Evolutionary conservation across 2,888 invertebrate species (phyloP).

Genomic region (Liopterus haemorrhoidalis): DNA sequence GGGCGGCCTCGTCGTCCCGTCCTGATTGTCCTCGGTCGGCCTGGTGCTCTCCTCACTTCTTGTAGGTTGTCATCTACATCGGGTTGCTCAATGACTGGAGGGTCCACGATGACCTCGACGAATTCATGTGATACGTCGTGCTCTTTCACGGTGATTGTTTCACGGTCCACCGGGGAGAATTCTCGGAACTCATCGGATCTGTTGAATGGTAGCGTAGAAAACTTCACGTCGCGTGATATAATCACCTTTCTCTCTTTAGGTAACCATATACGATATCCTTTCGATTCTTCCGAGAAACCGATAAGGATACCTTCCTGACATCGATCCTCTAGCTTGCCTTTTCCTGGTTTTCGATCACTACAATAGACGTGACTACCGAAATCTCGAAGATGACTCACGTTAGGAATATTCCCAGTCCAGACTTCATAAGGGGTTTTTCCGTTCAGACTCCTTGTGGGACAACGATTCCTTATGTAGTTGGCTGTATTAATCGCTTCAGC

Average conservation of each 20-base stretch:
- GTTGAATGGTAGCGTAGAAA: too few relatives aligned
- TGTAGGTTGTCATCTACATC: not conserved
- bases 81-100: not conserved
- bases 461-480: constrained; percentile 34
- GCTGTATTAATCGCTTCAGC: constrained; percentile 36
- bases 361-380: constrained; percentile 34
- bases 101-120: constrained; percentile 4
- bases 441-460: constrained; percentile 25
- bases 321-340: constrained; percentile 5
- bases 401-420: constrained; percentile 30
- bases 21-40: constrained; percentile 3
- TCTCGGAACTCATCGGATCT: constrained; percentile 1
- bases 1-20: constrained; percentile 15
- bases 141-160: not conserved
- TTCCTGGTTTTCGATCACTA: constrained; percentile 24
- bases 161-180: constrained; percentile 3
- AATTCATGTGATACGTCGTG: constrained; percentile 2
- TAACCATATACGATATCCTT: constrained; percentile 21
- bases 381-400: constrained; percentile 28
- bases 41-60: constrained; percentile 9
- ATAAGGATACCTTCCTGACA: constrained; percentile 18
- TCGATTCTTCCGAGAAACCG: constrained; percentile 23
- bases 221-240: constrained; percentile 9
- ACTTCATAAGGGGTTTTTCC: constrained; percentile 33
- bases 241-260: constrained; percentile 9